Evolutionary conservation across 2,888 invertebrate genomes (phyloP).

Genomic region (Scaptomyza reducta): DNA sequence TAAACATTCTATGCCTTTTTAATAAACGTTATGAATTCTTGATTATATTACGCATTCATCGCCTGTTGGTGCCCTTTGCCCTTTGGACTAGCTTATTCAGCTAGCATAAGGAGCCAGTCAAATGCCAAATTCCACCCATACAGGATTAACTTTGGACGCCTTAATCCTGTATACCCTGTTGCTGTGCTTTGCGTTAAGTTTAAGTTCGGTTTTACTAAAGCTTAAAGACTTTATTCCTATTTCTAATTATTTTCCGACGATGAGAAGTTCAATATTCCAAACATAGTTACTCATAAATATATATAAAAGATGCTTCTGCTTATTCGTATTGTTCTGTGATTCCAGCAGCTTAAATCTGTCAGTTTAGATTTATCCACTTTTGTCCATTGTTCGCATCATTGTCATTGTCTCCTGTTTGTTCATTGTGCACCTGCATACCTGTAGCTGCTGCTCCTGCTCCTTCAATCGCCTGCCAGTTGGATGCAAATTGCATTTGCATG

Average conservation of each 20-base stretch:
- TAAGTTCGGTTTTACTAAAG: too few relatives aligned
- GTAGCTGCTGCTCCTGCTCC: neutral
- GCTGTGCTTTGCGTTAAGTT: neutral
- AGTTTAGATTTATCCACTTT: neutral
- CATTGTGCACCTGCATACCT: neutral
- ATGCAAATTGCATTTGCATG: constrained; percentile 10
- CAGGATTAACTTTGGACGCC: neutral
- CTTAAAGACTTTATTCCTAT: too few relatives aligned
- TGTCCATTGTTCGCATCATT: neutral
- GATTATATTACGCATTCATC: neutral
- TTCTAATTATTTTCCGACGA: too few relatives aligned
- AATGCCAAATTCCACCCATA: neutral
- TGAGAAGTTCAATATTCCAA: too few relatives aligned
- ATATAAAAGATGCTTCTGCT: too few relatives aligned
- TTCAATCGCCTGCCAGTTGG: neutral
- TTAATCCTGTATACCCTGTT: neutral
- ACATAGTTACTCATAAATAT: too few relatives aligned
- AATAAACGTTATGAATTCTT: neutral
- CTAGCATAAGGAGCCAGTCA: neutral
- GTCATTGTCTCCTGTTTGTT: too few relatives aligned
- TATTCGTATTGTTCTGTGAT: too few relatives aligned
- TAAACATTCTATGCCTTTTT: too few relatives aligned
- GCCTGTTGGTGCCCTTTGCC: neutral
- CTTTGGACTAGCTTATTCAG: neutral
- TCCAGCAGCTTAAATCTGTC: too few relatives aligned